Base-by-base conservation (phyloP, 2,797 vertebrate species). In the Momotus momota region DNA sequence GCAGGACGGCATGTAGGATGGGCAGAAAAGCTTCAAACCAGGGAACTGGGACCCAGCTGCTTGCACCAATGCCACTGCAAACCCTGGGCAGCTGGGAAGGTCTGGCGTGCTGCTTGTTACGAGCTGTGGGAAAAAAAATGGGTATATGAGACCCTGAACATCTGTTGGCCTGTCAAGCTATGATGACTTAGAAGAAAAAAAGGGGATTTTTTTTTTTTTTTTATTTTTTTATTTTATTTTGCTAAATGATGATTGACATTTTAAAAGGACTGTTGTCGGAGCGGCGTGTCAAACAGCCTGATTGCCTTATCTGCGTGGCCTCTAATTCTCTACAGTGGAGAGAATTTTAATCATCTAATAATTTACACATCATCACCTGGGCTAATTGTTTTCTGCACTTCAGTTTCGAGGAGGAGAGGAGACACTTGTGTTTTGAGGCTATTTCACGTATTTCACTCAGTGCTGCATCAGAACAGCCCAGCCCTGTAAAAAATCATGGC, bases 1-100 rank as follows among this genome's bases (percentile, higher is more conserved):
- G 9, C 0, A 1, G 25, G 33, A 31, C 19, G 3, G 1, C 54
- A 35, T 0, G 0, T 1, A 7, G 46, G 14, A 38, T 45, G 25
- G 22, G 33, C 0, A 4, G 67, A 49, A 90, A 80, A 85, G 5
- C 23, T 61, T 35, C 51, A 70, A 66, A 90, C 23, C 0, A 9
- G 2, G 61, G 51, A 86, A 8, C 27, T 74, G 57, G 52, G 14
- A 55, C 4, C 12, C 7, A 10, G 27, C 3, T 2, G 1, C 25
- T 77, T 3, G 1, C 27, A 41, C 7, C 31, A 74, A 2, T 0
- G 3, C 10, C 1, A 1, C 67, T 55, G 65, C 8, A 9, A 65
- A 21, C 7, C 29, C 23, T 2, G 0, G 19, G 31, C 0, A 0
- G 17, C 14, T 4, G 9, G 55, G 55, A 41, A 4, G 22, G 29